Conservation (phyloP, 2,888 invertebrate genomes). For the Callyntrura sp. region DNA sequence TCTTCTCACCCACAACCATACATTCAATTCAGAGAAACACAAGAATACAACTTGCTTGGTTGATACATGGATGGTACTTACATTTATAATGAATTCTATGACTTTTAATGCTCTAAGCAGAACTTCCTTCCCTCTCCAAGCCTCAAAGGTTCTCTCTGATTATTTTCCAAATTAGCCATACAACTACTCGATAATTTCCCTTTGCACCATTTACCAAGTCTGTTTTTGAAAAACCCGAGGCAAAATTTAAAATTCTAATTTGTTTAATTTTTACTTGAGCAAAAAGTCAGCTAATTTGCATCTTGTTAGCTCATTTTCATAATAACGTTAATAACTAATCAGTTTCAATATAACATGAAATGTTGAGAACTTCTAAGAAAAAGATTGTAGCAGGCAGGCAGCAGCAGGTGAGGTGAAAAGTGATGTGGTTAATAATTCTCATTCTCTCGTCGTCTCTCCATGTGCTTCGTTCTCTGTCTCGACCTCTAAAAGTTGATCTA, state of each 20-base stretch:
- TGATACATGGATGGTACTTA: no score
- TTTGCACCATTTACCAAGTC: no score
- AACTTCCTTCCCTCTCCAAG: no score
- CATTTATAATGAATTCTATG: not conserved
- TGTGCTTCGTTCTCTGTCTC: no score
- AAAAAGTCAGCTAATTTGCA: constrained; percentile 52
- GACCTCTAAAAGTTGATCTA: constrained; percentile 55
- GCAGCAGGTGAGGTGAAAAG: constrained; percentile 61
- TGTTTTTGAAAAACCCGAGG: not conserved
- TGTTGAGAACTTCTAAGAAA: constrained; percentile 15
- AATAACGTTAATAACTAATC: constrained; percentile 69
- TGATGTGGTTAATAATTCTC: constrained; percentile 55
- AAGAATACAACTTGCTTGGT: no score
- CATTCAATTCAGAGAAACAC: no score
- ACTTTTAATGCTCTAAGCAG: constrained; percentile 27
- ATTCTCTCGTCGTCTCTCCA: not conserved
- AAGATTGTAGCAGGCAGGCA: not conserved
- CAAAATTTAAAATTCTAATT: constrained; percentile 70
- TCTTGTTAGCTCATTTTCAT: constrained; percentile 75
- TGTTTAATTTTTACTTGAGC: constrained; percentile 58
- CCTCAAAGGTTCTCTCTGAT: constrained; percentile 7
- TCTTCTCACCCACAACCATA: constrained; percentile 42
- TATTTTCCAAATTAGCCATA: constrained; percentile 29
- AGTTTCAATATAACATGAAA: constrained; percentile 53
- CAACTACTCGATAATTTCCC: no score